phyloP scores from a whole-genome alignment of 2,888 invertebrate genomes.

The Endotricha flammealis region DNA sequence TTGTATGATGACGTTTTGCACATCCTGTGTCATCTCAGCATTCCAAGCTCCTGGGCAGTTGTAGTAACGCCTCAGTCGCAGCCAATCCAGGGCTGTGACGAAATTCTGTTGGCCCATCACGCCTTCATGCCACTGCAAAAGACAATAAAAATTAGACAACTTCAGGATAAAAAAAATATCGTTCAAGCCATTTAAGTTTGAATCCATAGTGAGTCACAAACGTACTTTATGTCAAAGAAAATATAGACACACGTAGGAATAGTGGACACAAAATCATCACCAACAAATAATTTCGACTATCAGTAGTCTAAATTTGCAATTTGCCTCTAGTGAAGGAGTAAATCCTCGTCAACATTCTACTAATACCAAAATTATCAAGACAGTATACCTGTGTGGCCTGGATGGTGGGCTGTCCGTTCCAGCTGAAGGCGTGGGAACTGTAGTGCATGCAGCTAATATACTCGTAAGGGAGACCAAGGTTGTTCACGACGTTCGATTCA shows the following conservation, averaged over 20 bases:
- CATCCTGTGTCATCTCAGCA: conserved; percentile 6
- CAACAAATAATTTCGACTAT: too few species aligned
- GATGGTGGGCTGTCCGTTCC: conserved; percentile 33
- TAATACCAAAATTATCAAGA: too few species aligned
- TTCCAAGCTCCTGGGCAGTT: conserved; percentile 34
- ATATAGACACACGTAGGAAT: too few species aligned
- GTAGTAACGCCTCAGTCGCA: conserved; percentile 42
- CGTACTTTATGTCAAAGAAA: too few species aligned
- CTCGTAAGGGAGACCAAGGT: conserved; percentile 80
- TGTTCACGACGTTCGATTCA: conserved; percentile 58
- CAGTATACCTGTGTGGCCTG: conserved; percentile 12
- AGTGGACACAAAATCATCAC: too few species aligned
- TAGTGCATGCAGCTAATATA: conserved; percentile 84
- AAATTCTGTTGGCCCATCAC: conserved; percentile 41
- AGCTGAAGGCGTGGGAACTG: conserved; percentile 78
- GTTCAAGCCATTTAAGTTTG: too few species aligned
- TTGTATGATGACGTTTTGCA: background rate
- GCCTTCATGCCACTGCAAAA: conserved; percentile 35
- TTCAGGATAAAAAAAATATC: too few species aligned
- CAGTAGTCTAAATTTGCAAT: too few species aligned
- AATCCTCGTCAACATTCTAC: too few species aligned
- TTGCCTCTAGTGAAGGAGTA: too few species aligned
- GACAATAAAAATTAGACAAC: conserved; percentile 31
- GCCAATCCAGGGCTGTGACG: conserved; percentile 40
- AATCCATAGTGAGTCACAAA: too few species aligned